Percentiles rank a stretch among this genome's conserved stretches.
These are phyloP conservation scores for Isaurus tuberculatus DNA, from an alignment of 92 coral and sea anemone species.

Conservation along the genomic window DNA sequence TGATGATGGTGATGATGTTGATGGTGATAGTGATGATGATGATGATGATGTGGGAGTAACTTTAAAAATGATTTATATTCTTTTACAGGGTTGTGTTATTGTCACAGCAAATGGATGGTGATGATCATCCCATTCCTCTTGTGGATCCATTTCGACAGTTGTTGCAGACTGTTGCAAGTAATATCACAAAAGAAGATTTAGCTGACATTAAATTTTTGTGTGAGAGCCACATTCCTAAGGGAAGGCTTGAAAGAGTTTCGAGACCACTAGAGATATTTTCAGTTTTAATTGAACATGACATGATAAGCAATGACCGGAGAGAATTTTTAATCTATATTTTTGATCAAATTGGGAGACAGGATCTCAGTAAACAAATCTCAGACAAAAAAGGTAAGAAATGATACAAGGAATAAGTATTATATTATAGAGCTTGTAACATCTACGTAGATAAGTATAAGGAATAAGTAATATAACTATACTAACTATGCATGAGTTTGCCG, in stretches of 20 bases:
- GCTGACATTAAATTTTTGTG: conserved; percentile 30
- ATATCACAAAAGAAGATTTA: conserved; percentile 30
- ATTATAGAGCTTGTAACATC: no score
- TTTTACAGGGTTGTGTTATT: neutral
- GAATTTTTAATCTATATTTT: conserved; percentile 18
- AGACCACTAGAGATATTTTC: conserved; percentile 36
- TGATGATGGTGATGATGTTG: no score
- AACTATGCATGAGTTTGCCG: no score
- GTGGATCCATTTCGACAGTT: conserved; percentile 41
- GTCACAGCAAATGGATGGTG: neutral
- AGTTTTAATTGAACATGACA: conserved; percentile 32
- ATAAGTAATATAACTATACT: no score
- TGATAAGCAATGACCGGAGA: conserved; percentile 8
- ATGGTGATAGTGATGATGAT: no score
- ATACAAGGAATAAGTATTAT: neutral
- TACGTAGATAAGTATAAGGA: no score
- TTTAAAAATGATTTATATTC: neutral
- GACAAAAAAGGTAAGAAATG: conserved; percentile 22
- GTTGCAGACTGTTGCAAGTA: conserved; percentile 35
- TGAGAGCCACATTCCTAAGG: conserved; percentile 40
- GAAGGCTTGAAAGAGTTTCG: conserved; percentile 24
- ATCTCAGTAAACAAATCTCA: conserved; percentile 15
- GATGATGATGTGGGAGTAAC: neutral
- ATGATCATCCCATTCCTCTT: neutral
- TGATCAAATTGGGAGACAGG: conserved; percentile 36